Evolutionary conservation across 2,888 invertebrate species (phyloP), one percentile per base, ranked within the genome.

Genomic region (Biston betularia): DNA sequence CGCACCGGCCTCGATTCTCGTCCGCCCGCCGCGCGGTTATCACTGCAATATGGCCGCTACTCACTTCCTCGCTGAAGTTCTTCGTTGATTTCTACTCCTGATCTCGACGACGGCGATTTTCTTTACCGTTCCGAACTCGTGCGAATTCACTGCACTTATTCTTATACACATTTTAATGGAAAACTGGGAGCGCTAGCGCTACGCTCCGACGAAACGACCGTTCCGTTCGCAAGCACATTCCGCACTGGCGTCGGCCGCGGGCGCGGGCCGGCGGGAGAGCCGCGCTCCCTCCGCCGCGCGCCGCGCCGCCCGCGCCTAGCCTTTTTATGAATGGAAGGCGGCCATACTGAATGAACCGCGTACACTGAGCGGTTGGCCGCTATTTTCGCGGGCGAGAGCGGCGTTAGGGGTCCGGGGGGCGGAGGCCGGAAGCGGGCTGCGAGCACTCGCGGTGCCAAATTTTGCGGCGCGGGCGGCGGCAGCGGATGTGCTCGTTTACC

Each of bases 311-410:
- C 86, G 87, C 89, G 87, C 92, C 89, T 89, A 91, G 94, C 95
- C 95, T 95, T 95, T 95, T 95, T 95, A 95, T 95, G 95, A 95
- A 95, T 95, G 95, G 95, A 94, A 94, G 95, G 95, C 95, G 94
- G 95, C 95, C 95, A 95, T 95, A 93, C 95, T 95, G 95, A 95
- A 95, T 95, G 95, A 95, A 95, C 94, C 94, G 95, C 94, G 94
- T 94, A 94, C 94, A 94, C 93, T 85, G 92, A 92, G 93, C 93
- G 90, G 92, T 92, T 91, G 91, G 93, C 89, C 92, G 92, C 93
- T 93, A 93, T 92, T 92, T 92, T 90, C 87, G 92, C 93, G 91
- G 88, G 90, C 89, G 87, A 89, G 84, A 87, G 82, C 87, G 89
- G 83, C 85, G 88, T 78, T 83, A 83, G 89, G 86, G 88, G 88